phyloP scores from a whole-genome alignment of 2,113 vertebrate genomes.

The Hylia prasina region DNA sequence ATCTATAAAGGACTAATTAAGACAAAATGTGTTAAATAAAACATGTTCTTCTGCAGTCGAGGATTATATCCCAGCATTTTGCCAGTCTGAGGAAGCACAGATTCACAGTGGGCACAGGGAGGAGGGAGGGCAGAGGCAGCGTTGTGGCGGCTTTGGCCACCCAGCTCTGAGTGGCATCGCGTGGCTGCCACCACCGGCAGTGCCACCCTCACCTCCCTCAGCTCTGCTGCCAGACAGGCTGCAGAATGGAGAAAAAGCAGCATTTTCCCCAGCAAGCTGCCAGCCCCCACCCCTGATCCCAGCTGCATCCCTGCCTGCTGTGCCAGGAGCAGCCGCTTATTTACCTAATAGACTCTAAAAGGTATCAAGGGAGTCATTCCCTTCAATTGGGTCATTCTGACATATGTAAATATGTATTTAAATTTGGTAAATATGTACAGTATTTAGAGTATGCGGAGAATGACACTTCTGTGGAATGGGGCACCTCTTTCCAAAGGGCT shows the following conservation, averaged over 20 bases:
- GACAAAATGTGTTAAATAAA: background rate
- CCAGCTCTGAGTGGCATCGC: rapidly evolving
- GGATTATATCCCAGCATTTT: background rate
- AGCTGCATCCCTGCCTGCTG: background rate
- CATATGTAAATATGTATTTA: constrained; percentile 37
- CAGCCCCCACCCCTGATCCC: background rate
- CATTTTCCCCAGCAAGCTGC: background rate
- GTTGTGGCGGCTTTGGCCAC: rapidly evolving
- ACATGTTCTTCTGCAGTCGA: background rate
- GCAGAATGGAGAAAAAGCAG: background rate
- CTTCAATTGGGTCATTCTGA: constrained; percentile 32
- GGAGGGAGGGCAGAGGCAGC: background rate
- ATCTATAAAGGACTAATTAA: background rate
- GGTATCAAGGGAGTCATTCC: constrained; percentile 36
- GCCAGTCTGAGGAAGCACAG: background rate
- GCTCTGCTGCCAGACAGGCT: background rate
- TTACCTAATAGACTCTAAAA: constrained; percentile 63
- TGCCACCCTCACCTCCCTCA: background rate
- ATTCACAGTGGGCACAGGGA: rapidly evolving
- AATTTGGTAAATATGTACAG: constrained; percentile 49
- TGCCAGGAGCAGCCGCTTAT: constrained; percentile 19
- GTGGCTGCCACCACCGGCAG: background rate
- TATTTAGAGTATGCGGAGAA: constrained; percentile 5
- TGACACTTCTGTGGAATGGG: background rate
- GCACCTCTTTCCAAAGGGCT: background rate